Evolutionary conservation across 2,113 vertebrate genomes (phyloP).

Genomic region (Dipodomys spectabilis): DNA sequence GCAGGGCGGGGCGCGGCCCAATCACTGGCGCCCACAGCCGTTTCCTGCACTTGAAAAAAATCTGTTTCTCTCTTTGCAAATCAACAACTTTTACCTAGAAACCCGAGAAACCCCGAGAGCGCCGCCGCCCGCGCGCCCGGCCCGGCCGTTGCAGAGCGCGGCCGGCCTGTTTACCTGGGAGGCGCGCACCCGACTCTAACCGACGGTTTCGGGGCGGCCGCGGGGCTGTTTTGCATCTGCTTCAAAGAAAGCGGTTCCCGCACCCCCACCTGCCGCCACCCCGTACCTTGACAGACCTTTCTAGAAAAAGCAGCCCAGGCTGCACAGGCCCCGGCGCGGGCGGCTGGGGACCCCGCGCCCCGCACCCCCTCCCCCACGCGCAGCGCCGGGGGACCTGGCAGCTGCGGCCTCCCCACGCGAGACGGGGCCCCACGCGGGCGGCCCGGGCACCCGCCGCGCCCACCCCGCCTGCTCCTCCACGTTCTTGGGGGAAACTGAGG

Average conservation of each 20-base stretch:
- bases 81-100: conserved; percentile 93
- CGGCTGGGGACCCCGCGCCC: too few relatives aligned
- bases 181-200: conserved; percentile 76
- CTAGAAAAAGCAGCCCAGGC: conserved; percentile 57
- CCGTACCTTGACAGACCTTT: conserved; percentile 39
- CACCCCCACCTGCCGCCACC: conserved; percentile 58
- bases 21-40: conserved; percentile 90
- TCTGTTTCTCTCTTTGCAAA: conserved; percentile 89
- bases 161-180: conserved; percentile 82
- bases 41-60: conserved; percentile 90
- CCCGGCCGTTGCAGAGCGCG: conserved; percentile 83
- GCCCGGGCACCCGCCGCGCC: too few relatives aligned
- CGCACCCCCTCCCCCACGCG: too few relatives aligned
- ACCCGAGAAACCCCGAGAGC: conserved; percentile 59
- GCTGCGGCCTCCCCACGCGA: too few relatives aligned
- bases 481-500: too few relatives aligned
- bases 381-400: too few relatives aligned
- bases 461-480: too few relatives aligned
- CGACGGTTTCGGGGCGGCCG: conserved; percentile 80
- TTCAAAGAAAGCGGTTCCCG: conserved; percentile 30
- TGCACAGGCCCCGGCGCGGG: too few relatives aligned
- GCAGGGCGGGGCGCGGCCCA: conserved; percentile 91
- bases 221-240: conserved; percentile 61
- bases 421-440: too few relatives aligned
- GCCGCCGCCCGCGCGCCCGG: too few relatives aligned